Conservation (phyloP, 2,113 vertebrate genomes). For the Seriola dumerili region DNA sequence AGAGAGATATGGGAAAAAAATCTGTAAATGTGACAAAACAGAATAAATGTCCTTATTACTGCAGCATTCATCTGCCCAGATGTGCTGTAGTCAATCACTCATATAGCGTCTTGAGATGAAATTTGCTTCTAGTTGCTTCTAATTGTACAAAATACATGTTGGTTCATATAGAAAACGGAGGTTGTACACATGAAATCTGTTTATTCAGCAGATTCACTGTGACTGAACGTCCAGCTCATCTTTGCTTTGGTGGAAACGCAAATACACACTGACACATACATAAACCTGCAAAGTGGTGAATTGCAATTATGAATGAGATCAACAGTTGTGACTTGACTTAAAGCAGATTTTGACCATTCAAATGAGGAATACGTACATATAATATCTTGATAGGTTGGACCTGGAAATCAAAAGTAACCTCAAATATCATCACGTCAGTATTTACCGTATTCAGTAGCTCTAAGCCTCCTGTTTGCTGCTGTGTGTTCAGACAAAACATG, state of each 20-base stretch:
- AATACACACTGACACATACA: not conserved
- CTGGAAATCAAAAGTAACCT: not conserved
- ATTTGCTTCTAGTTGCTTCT: not conserved
- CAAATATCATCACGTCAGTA: not conserved
- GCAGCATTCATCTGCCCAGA: constrained; percentile 9
- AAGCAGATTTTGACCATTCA: not conserved
- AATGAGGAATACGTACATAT: not conserved
- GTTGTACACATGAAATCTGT: too few relatives aligned
- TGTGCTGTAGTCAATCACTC: not conserved
- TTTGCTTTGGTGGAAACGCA: not conserved
- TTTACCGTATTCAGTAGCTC: not conserved
- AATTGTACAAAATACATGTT: not conserved
- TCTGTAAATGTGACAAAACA: constrained; percentile 60
- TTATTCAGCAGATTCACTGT: constrained; percentile 1
- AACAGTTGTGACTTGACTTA: not conserved
- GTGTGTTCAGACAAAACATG: not conserved
- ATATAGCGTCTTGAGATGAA: not conserved
- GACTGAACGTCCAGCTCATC: not conserved
- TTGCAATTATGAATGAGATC: not conserved
- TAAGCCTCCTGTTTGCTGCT: not conserved
- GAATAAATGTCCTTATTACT: constrained; percentile 36
- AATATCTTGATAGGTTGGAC: not conserved
- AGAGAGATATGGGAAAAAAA: constrained; percentile 37
- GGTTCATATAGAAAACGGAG: too few relatives aligned
- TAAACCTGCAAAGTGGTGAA: not conserved